Base-by-base conservation (phyloP, 2,113 vertebrate genomes). In the Glaucomys volans region DNA sequence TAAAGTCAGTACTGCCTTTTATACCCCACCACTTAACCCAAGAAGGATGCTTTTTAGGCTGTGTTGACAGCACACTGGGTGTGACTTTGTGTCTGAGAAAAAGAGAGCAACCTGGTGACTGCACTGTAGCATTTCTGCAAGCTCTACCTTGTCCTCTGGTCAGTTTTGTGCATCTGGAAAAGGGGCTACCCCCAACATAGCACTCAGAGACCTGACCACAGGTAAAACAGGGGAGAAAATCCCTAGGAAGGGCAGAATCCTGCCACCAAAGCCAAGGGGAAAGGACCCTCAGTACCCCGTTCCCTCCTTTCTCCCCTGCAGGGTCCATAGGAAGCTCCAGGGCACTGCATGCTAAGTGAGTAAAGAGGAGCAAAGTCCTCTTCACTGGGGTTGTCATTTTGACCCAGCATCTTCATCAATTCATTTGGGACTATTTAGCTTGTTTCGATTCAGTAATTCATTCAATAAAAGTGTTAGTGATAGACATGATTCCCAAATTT, bases 401-500 rank as follows among this genome's bases (percentile, higher is more conserved):
- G 69, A 77, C 64, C 74, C 57, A 71, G 87, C 28, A 57, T 90
- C 87, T 83, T 74, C 54, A 64, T 95, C 91, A 37, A 80, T 74
- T 93, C 79, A 76, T 89, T 75, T 50, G 52, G 83, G 91, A 95
- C 35, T 71, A 77, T 90, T 95, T 94, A 84, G 93, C 81, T 85
- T 79, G 66, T 86, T 97, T 85, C 59, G 59, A 84, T 90, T 97
- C 94, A 90, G 93, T 85, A 87, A 96, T 44, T 54, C 91, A 75
- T 83, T 97, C 95, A 37, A 71, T 92, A 82, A 95, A 96, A 76
- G 83, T 35, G 52, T 82, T 54, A 59, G 44, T 44, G 44, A 74
- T 75, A 96, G 94, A 93, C 71, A 28, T 0, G 30, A 87, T 95
- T 90, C 71, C 71, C 62, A 76, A n/a, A 87, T 40, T 6, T 14